Percentiles rank a stretch among this genome's conserved stretches.
These are phyloP conservation scores for Aphrophora alni DNA, from an alignment of 2,888 invertebrate species.

Conservation along the genomic window DNA sequence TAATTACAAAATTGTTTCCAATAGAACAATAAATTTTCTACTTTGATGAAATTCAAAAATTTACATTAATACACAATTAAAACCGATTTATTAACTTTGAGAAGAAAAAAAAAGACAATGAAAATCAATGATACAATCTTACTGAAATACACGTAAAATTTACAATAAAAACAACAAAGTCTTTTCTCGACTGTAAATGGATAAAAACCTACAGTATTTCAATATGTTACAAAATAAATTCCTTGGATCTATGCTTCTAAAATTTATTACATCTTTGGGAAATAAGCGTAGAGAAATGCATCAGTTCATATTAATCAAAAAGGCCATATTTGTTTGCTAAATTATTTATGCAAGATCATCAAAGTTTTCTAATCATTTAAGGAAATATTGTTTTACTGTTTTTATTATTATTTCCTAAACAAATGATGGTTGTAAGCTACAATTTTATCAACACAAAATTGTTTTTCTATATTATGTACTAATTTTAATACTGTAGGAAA, in stretches of 20 bases:
- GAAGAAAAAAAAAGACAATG: too few relatives aligned
- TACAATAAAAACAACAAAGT: neutral
- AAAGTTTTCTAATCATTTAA: too few relatives aligned
- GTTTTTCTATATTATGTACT: neutral
- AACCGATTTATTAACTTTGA: neutral
- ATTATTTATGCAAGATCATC: neutral
- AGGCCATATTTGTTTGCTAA: neutral
- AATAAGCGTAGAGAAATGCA: neutral
- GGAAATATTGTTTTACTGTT: too few relatives aligned
- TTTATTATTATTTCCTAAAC: too few relatives aligned
- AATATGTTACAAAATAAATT: too few relatives aligned
- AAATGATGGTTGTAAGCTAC: too few relatives aligned
- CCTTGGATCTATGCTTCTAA: neutral
- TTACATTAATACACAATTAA: neutral
- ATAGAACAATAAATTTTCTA: neutral
- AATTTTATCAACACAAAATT: neutral
- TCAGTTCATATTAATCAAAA: neutral
- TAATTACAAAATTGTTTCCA: neutral
- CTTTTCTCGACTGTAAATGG: neutral
- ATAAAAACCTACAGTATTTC: neutral
- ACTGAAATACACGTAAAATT: neutral
- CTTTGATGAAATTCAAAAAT: neutral
- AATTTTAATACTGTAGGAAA: neutral
- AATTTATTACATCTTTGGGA: neutral
- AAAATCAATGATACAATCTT: too few relatives aligned